Percentiles rank a stretch among this genome's conserved stretches.
Conservation (phyloP, 2,113 vertebrate species). For the Rhinichthys klamathensis region DNA sequence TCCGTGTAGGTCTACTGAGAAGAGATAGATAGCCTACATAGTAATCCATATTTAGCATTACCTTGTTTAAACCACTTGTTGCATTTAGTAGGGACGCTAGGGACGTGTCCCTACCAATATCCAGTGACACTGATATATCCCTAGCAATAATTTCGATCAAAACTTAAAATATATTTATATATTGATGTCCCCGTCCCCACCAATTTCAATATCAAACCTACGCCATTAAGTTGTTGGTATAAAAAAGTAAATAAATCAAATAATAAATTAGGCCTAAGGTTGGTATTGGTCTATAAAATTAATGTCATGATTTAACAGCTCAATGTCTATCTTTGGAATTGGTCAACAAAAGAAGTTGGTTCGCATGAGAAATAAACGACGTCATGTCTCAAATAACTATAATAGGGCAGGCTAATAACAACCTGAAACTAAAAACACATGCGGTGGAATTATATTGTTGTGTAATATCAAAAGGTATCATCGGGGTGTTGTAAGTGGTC, state of each 20-base stretch:
- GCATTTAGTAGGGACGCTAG: too few relatives aligned
- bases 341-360: not conserved
- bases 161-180: too few relatives aligned
- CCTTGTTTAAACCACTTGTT: not conserved
- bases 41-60: too few relatives aligned
- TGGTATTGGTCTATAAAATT: not conserved
- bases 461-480: constrained; percentile 13
- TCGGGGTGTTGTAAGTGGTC: not conserved
- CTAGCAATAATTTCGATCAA: too few relatives aligned
- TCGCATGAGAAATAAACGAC: not conserved
- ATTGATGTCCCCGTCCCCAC: too few relatives aligned
- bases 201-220: too few relatives aligned
- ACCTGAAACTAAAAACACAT: not conserved
- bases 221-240: not conserved
- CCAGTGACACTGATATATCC: too few relatives aligned
- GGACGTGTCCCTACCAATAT: too few relatives aligned
- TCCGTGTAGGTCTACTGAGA: not conserved
- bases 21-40: too few relatives aligned
- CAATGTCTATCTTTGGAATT: not conserved
- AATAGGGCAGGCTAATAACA: not conserved
- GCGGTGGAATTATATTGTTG: not conserved
- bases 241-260: not conserved
- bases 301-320: not conserved
- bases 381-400: not conserved
- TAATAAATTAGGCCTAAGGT: too few relatives aligned